A percentile compares a stretch with the other conserved stretches of the same genome.
Evolutionary conservation across 2,113 vertebrate genomes (phyloP).

Genomic region (Xiphophorus hellerii): DNA sequence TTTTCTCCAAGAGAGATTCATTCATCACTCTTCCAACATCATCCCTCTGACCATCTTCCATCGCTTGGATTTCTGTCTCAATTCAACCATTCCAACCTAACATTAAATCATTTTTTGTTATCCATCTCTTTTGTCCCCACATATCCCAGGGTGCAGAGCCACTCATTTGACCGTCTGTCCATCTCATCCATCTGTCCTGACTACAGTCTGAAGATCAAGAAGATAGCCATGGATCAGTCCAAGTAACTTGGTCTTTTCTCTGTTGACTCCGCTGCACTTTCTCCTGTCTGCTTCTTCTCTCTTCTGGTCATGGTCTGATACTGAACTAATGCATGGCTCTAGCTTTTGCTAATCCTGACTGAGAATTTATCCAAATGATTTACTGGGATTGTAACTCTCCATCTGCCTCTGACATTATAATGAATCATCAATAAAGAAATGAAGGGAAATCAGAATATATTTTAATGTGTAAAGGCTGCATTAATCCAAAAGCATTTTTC

Average conservation of each 20-base stretch:
- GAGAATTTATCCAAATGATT: slow-evolving; percentile 13
- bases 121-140: slow-evolving; percentile 46
- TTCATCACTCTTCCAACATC: slow-evolving; percentile 18
- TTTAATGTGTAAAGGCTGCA: slow-evolving; percentile 14
- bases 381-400: not conserved
- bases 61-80: slow-evolving; percentile 14
- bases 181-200: slow-evolving; percentile 84
- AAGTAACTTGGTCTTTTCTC: slow-evolving; percentile 76
- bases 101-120: slow-evolving; percentile 50
- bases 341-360: not conserved
- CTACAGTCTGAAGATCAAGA: slow-evolving; percentile 85
- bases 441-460: not conserved
- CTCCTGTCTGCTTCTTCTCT: slow-evolving; percentile 34
- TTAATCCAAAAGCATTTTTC: slow-evolving; percentile 33
- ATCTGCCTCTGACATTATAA: not conserved
- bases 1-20: slow-evolving; percentile 22
- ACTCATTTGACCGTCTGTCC: slow-evolving; percentile 84
- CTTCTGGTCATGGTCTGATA: slow-evolving; percentile 24
- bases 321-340: slow-evolving; percentile 40
- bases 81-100: slow-evolving; percentile 2
- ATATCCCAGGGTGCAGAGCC: slow-evolving; percentile 78
- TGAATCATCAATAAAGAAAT: not conserved
- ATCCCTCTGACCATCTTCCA: slow-evolving; percentile 2
- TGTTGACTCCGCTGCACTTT: slow-evolving; percentile 19
- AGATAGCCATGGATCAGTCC: slow-evolving; percentile 81